Base-by-base conservation (phyloP, 53 echinoderm and acorn worm genomes). In the Crossaster papposus region DNA sequence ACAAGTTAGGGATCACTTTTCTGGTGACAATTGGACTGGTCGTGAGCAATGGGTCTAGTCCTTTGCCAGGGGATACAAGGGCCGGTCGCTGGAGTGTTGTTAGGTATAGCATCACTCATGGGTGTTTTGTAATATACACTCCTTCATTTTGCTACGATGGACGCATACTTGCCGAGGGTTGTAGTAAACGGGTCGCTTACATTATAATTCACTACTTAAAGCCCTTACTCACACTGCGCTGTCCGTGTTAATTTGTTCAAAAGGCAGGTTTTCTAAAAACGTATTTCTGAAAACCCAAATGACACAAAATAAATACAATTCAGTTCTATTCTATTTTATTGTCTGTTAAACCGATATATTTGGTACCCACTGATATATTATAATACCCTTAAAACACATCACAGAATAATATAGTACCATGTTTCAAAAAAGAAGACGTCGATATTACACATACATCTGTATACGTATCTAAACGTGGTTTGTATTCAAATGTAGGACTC, bases 11-110 rank as follows among this genome's bases (percentile, higher is more conserved):
- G 64, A 77, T 87, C 76, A 17, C 37, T 87, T 63, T 72, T 63
- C 54, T 35, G 63, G 76, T 87, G 58, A 87, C 75, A 87, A 77
- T 34, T 23, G 28, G 76, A 37, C 87, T 87, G 87, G 77, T 76
- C 76, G 87, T 87, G 87, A 86, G 86, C 86, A 86, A 35, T 28
- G 50, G 73, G 32, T 64, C 33, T 36, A 32, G 82, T 22, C 36
- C 30, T 80, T 51, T 51, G 53, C 30, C 64, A 23, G 44, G 44
- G 44, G 38, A 9, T 0, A 44, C 44, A 44, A 9, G 44, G 44
- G 44, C 5, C 44, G 58, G 58, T 17, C 11, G 35, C 32, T 32
- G 4, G 13, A 28, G 26, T 12, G 71, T 71, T 28, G 22, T n/a
- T 71, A 4, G 32, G 32, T 71, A 71, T 4, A 71, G n/a, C 0